phyloP scores from a whole-genome alignment of 2,888 invertebrate genomes.

The Orthonychiurus folsomi region DNA sequence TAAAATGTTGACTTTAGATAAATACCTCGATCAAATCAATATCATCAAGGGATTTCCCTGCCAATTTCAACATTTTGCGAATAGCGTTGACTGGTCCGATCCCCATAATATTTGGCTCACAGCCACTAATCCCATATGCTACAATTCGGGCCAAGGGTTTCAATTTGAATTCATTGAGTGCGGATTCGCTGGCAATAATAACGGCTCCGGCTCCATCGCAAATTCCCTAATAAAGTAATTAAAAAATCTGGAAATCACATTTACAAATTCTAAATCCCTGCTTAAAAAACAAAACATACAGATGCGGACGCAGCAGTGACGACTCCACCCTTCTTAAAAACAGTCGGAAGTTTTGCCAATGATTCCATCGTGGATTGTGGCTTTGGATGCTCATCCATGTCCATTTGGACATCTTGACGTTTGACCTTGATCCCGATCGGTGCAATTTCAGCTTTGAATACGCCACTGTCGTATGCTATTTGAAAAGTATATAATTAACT shows the following conservation, averaged over 20 bases:
- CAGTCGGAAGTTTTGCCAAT: constrained; percentile 71
- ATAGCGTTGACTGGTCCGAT: constrained; percentile 94
- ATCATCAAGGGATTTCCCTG: constrained; percentile 70
- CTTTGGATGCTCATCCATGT: constrained; percentile 86
- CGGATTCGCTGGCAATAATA: constrained; percentile 81
- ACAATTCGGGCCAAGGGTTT: constrained; percentile 85
- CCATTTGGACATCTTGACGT: constrained; percentile 67
- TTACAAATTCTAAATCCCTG: no score
- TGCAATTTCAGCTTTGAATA: constrained; percentile 80
- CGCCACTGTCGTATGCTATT: constrained; percentile 78
- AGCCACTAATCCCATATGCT: constrained; percentile 86
- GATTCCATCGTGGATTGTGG: constrained; percentile 77
- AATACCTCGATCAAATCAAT: constrained; percentile 91
- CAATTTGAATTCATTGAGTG: constrained; percentile 66
- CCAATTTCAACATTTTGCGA: constrained; percentile 65
- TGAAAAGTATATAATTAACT: constrained; percentile 33
- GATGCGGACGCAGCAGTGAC: constrained; percentile 69
- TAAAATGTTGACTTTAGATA: background rate
- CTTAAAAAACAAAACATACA: constrained; percentile 11
- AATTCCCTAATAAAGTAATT: constrained; percentile 61
- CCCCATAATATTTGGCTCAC: constrained; percentile 97
- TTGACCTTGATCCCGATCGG: constrained; percentile 76
- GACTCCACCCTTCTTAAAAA: constrained; percentile 89
- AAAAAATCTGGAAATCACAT: background rate
- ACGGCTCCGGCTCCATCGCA: constrained; percentile 95